Evolutionary conservation across 1,140 invertebrate species (phyloP).

Genomic region (Macrobrachium rosenbergii): DNA sequence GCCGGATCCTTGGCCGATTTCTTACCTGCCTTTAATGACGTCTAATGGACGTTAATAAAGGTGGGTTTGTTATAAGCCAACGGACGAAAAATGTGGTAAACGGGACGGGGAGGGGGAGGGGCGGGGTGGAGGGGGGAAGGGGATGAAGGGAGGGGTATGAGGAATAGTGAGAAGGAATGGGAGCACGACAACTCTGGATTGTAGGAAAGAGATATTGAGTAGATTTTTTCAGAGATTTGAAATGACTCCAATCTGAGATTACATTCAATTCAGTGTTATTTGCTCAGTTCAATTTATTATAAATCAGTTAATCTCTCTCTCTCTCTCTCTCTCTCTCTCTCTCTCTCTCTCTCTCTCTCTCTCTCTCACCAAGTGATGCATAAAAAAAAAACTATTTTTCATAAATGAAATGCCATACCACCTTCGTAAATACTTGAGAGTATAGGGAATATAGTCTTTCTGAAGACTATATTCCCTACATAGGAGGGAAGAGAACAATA

Average conservation of each 20-base stretch:
- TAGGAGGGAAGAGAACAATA: too few relatives aligned
- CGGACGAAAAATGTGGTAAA: too few relatives aligned
- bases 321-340: constrained; percentile 31
- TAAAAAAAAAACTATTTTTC: too few relatives aligned
- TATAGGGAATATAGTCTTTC: too few relatives aligned
- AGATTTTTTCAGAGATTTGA: background rate
- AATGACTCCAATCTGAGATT: background rate
- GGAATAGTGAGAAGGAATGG: background rate
- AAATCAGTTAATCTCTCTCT: too few relatives aligned
- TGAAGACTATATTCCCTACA: too few relatives aligned
- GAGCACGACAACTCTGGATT: background rate
- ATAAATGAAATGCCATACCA: too few relatives aligned
- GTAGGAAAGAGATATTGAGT: background rate
- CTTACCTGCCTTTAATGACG: too few relatives aligned
- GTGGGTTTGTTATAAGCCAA: too few relatives aligned
- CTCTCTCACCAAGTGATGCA: background rate
- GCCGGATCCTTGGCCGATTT: too few relatives aligned
- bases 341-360: constrained; percentile 34
- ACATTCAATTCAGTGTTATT: background rate
- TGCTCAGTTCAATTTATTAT: background rate
- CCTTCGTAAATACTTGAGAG: too few relatives aligned
- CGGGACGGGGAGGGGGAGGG: background rate
- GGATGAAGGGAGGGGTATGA: background rate
- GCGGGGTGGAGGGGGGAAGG: background rate
- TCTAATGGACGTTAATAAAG: too few relatives aligned